Evolutionary conservation across 2,888 invertebrate species (phyloP).

Genomic region (Drosophila sordidapex): DNA sequence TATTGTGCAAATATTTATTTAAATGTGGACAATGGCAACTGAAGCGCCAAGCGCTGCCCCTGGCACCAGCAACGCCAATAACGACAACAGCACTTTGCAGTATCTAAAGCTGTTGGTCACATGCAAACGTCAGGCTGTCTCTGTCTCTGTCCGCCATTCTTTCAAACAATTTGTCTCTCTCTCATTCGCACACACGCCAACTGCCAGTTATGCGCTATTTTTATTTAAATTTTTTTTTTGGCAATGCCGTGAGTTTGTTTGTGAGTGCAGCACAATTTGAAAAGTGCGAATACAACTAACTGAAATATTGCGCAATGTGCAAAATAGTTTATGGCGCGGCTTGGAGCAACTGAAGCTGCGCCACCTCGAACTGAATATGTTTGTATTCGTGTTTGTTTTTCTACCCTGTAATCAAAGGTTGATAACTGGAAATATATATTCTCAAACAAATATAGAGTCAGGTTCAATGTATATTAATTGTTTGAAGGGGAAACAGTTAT

Average conservation of each 20-base stretch:
- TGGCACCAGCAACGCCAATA: conserved; percentile 27
- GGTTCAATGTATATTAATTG: neutral
- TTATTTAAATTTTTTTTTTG: conserved; percentile 65
- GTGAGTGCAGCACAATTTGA: conserved; percentile 66
- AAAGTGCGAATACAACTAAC: conserved; percentile 72
- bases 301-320: conserved; percentile 78
- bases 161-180: conserved; percentile 3
- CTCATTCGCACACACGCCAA: conserved; percentile 18
- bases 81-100: conserved; percentile 19
- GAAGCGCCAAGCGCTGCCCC: conserved; percentile 53
- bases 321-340: conserved; percentile 75
- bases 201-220: conserved; percentile 63
- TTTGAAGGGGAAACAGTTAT: neutral
- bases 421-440: neutral
- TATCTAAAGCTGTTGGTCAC: conserved; percentile 30
- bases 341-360: conserved; percentile 41
- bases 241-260: conserved; percentile 37
- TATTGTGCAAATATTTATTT: conserved; percentile 78
- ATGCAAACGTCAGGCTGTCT: conserved; percentile 24
- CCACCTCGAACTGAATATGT: conserved; percentile 47
- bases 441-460: neutral
- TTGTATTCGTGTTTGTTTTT: conserved; percentile 46
- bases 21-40: conserved; percentile 70
- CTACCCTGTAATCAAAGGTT: conserved; percentile 9
- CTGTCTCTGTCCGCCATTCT: conserved; percentile 8